Percentiles rank a stretch among this genome's conserved stretches.
These are phyloP conservation scores for Choristoneura fumiferana DNA, from an alignment of 1,140 invertebrate genomes.

Conservation along the genomic window DNA sequence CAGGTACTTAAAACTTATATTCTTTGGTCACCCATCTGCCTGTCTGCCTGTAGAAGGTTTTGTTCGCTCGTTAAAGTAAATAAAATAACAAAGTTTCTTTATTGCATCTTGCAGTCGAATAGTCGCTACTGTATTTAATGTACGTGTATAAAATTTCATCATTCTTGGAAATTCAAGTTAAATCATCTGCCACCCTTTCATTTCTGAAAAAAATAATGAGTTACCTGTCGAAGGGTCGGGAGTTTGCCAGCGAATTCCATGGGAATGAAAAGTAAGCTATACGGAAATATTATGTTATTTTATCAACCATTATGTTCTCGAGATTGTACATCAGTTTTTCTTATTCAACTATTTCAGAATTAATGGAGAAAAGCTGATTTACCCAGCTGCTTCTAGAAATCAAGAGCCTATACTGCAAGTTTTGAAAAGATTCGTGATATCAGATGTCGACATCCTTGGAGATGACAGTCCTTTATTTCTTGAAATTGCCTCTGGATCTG, in stretches of 20 bases:
- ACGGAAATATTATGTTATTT: background rate
- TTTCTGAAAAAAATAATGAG: constrained; percentile 23
- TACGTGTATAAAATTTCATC: no score
- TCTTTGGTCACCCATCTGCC: no score
- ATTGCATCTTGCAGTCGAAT: no score
- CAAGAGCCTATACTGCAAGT: constrained; percentile 87
- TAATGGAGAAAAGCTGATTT: constrained; percentile 67
- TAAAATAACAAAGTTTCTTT: no score
- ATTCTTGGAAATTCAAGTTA: background rate
- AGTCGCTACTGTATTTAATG: no score
- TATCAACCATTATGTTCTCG: background rate
- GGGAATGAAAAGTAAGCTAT: constrained; percentile 44
- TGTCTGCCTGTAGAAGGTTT: no score
- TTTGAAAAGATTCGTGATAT: constrained; percentile 81
- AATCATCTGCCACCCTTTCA: background rate
- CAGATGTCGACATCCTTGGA: constrained; percentile 51
- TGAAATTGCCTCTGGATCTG: constrained; percentile 91
- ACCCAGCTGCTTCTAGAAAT: constrained; percentile 88
- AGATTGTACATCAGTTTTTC: constrained; percentile 13
- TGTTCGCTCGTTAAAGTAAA: no score
- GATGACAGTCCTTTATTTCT: constrained; percentile 78
- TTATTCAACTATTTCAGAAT: constrained; percentile 47
- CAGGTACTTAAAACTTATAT: no score
- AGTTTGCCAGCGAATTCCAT: constrained; percentile 42
- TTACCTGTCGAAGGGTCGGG: constrained; percentile 48